Conservation (phyloP, 2,888 invertebrate species). For the Ochropacha duplaris region DNA sequence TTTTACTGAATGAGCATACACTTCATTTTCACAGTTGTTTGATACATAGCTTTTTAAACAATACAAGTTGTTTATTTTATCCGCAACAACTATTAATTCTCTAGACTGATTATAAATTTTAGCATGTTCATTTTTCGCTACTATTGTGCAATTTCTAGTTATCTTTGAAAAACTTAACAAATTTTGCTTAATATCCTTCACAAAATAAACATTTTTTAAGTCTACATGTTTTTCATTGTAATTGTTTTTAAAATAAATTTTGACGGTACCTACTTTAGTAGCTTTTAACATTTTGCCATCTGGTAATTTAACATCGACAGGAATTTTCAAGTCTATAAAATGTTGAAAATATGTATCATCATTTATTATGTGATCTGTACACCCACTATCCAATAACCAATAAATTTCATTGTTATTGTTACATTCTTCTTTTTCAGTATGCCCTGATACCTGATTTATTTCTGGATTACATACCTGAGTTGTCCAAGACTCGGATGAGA, state of each 20-base stretch:
- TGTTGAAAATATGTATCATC: conserved; percentile 21
- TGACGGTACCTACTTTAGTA: conserved; percentile 17
- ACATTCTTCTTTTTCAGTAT: conserved; percentile 8
- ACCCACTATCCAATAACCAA: conserved; percentile 30
- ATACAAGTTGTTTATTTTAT: too few relatives aligned
- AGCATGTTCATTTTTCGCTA: too few relatives aligned
- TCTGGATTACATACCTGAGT: conserved; percentile 22
- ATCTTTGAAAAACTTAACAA: too few relatives aligned
- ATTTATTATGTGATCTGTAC: conserved; percentile 23
- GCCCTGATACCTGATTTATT: conserved; percentile 16
- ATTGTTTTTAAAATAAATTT: conserved; percentile 20
- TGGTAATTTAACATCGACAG: conserved; percentile 18
- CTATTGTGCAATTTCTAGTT: too few relatives aligned
- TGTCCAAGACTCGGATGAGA: conserved; percentile 23
- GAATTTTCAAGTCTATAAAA: conserved; percentile 9
- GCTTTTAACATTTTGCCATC: conserved; percentile 17
- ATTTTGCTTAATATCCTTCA: too few relatives aligned
- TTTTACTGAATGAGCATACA: too few relatives aligned
- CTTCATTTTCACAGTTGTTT: too few relatives aligned
- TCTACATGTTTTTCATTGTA: too few relatives aligned
- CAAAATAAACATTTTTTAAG: too few relatives aligned
- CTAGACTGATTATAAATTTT: too few relatives aligned
- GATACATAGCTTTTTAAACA: too few relatives aligned
- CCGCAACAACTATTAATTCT: too few relatives aligned
- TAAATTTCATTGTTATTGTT: conserved; percentile 22